Evolutionary conservation across 1,140 invertebrate genomes (phyloP), one percentile per base, ranked within the genome.

Genomic region (Drosophila eugracilis): DNA sequence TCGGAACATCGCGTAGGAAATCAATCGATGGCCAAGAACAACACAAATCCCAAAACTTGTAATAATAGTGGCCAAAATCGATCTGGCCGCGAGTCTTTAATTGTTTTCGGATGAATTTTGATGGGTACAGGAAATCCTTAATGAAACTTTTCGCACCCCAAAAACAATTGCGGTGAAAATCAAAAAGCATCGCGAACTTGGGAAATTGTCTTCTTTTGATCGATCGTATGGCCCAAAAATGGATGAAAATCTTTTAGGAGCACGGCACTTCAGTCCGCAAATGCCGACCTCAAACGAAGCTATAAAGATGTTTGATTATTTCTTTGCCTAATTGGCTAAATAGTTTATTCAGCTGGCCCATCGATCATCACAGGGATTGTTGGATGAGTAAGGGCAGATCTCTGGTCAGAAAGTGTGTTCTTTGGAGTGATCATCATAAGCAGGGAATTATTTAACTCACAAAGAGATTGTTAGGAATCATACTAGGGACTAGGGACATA

Each of bases 61-160:
- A 76, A 71, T 60, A 81, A 59, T 19, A 34, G 21, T 9, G 45
- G 15, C 7, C 2, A 42, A 53, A 67, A 58, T 63, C 42, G 67
- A 28, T 39, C 15, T 55, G 49, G n/a, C 55, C 49, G 55, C 65
- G 28, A 57, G 37, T 59, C 21, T 83, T 78, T 83, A 77, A 81
- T 81, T 62, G 83, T 80, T 84, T 84, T 76, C 75, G 83, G 59
- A 77, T 81, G 73, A 66, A 70, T 54, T 66, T 67, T 62, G 83
- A 77, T 85, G 73, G 36, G 59, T 63, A 42, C 81, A 88, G 81
- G 81, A 86, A 75, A 81, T 86, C 83, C 81, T 88, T 77, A 86
- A 85, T 85, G 81, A 67, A 75, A 79, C 55, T 73, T 54, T 75
- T 78, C 34, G 28, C 44, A 22, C 44, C 45, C 28, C 0, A 24